These are phyloP conservation scores for Beris chalybata DNA, from an alignment of 2,888 invertebrate species.

Conservation along the genomic window DNA sequence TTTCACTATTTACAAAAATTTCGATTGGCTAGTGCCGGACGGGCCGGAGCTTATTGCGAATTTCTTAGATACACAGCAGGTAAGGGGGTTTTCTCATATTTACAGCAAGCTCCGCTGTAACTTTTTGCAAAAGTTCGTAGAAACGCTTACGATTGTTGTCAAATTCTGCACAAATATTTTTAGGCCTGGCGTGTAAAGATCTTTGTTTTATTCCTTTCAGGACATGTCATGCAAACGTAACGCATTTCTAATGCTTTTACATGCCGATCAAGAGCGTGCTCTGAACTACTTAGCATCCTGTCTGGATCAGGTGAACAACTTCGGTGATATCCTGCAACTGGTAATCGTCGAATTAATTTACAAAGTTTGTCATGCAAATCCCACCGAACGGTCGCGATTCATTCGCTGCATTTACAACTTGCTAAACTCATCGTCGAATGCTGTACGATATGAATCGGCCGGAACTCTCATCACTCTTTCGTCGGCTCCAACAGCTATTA, in stretches of 20 bases:
- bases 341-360: constrained; percentile 99
- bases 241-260: constrained; percentile 97
- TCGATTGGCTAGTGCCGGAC: constrained; percentile 97
- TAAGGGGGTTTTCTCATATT: constrained; percentile 7
- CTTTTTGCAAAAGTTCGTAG: too few relatives aligned
- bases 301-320: constrained; percentile 89
- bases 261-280: constrained; percentile 95
- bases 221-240: constrained; percentile 99
- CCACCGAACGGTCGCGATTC: constrained; percentile 92
- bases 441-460: constrained; percentile 98
- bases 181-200: too few relatives aligned
- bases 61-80: constrained; percentile 91
- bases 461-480: constrained; percentile 97
- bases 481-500: constrained; percentile 96
- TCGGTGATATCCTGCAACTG: constrained; percentile 96
- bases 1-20: constrained; percentile 97
- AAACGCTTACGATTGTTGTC: too few relatives aligned
- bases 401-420: constrained; percentile 98
- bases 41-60: constrained; percentile 95
- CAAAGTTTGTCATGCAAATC: constrained; percentile 97
- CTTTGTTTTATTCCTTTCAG: too few relatives aligned
- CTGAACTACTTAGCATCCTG: constrained; percentile 89
- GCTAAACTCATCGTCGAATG: constrained; percentile 91
- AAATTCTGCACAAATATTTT: too few relatives aligned
- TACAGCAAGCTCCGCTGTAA: too few relatives aligned